phyloP scores from a whole-genome alignment of 2,797 vertebrate species.

The Gadopsis marmoratus region DNA sequence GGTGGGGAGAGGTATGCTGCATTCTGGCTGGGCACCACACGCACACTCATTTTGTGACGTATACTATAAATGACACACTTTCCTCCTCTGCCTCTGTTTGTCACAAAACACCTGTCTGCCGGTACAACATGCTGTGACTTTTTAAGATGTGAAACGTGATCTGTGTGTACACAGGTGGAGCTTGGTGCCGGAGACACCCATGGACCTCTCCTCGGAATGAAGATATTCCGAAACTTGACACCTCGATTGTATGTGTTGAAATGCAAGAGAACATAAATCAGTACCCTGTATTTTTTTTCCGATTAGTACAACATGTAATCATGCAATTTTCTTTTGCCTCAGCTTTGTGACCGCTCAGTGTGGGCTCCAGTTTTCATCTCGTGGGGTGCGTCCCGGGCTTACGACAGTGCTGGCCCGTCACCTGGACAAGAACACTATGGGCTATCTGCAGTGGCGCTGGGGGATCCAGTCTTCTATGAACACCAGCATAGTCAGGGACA shows the following conservation, averaged over 20 bases:
- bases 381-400: constrained; percentile 91
- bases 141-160: neutral
- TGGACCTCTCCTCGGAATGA: constrained; percentile 94
- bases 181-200: constrained; percentile 96
- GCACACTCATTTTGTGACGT: neutral
- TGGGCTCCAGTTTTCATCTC: constrained; percentile 95
- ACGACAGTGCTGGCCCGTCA: constrained; percentile 95
- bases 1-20: constrained; percentile 94
- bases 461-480: constrained; percentile 98
- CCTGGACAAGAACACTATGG: constrained; percentile 98
- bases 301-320: neutral
- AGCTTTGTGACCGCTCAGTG: constrained; percentile 96
- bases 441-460: constrained; percentile 98
- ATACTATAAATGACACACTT: neutral
- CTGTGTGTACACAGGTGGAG: constrained; percentile 88
- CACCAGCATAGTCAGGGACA: constrained; percentile 96
- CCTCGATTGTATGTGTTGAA: constrained; percentile 88
- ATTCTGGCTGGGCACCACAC: neutral
- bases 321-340: constrained; percentile 1
- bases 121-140: neutral
- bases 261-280: neutral
- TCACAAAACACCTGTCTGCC: neutral
- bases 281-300: neutral
- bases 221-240: constrained; percentile 96
- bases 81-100: neutral